phyloP scores from a whole-genome alignment of 2,888 invertebrate genomes.

The Synergus laeviventris region DNA sequence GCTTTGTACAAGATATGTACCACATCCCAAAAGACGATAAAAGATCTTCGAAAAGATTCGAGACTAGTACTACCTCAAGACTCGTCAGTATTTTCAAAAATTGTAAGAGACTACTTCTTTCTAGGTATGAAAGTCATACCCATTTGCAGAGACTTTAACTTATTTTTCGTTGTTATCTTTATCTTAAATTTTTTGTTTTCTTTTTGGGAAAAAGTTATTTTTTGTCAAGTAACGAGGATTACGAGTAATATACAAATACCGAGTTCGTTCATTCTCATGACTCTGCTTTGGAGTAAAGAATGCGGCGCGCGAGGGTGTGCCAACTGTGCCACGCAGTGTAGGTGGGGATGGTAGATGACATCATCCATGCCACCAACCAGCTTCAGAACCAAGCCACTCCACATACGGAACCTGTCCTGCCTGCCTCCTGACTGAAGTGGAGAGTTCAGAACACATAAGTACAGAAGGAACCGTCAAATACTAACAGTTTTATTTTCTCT shows the following conservation, averaged over 20 bases:
- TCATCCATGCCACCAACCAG: constrained; percentile 75
- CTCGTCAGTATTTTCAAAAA: constrained; percentile 33
- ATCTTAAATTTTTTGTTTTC: constrained; percentile 51
- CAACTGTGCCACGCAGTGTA: constrained; percentile 75
- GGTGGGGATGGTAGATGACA: constrained; percentile 75
- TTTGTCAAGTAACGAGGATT: constrained; percentile 75
- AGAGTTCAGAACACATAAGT: constrained; percentile 76
- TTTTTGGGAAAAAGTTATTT: constrained; percentile 67
- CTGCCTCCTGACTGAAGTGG: constrained; percentile 76
- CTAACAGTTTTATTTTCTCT: constrained; percentile 69
- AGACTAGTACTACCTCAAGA: constrained; percentile 50
- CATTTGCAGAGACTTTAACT: constrained; percentile 19
- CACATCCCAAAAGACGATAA: constrained; percentile 24
- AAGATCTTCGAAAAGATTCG: constrained; percentile 41
- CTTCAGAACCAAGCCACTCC: constrained; percentile 75
- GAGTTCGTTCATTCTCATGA: constrained; percentile 76
- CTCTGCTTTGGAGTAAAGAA: constrained; percentile 76
- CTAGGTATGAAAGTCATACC: constrained; percentile 4
- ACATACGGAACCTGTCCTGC: constrained; percentile 76
- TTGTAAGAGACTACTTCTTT: constrained; percentile 28
- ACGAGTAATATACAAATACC: constrained; percentile 77
- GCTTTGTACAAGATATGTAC: constrained; percentile 2
- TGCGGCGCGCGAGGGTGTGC: constrained; percentile 76
- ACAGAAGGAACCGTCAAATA: constrained; percentile 73
- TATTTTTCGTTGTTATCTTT: constrained; percentile 39